A percentile compares a stretch with the other conserved stretches of the same genome.
These are phyloP conservation scores for Centropus unirufus DNA, from an alignment of 2,113 vertebrate species.

Conservation along the genomic window DNA sequence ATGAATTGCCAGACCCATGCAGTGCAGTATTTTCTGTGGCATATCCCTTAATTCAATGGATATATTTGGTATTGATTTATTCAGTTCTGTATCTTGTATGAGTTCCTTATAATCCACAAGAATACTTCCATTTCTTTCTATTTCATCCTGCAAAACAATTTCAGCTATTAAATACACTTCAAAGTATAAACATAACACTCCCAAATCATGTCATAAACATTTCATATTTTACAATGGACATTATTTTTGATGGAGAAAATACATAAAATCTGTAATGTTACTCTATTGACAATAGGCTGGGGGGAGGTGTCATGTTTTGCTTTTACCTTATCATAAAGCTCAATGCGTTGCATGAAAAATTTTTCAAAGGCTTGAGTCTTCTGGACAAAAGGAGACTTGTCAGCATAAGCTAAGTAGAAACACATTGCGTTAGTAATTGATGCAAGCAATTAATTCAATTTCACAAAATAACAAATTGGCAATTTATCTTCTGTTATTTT, in stretches of 20 bases:
- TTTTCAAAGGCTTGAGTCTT: constrained; percentile 94
- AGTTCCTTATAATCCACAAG: constrained; percentile 94
- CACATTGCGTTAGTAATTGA: constrained; percentile 7
- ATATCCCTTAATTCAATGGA: constrained; percentile 85
- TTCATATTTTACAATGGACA: neutral
- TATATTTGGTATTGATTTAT: constrained; percentile 76
- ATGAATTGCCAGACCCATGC: constrained; percentile 93
- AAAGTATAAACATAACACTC: neutral
- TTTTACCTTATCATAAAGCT: constrained; percentile 94
- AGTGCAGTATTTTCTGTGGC: constrained; percentile 89
- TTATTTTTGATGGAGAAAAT: neutral
- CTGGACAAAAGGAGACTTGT: constrained; percentile 84
- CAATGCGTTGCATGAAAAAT: constrained; percentile 87
- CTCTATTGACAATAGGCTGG: neutral
- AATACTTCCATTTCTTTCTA: constrained; percentile 96
- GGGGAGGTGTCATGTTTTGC: neutral
- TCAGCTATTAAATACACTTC: neutral
- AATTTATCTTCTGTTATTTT: neutral
- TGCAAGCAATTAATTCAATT: neutral
- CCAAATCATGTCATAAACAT: neutral
- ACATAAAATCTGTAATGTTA: no score
- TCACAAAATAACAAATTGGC: neutral
- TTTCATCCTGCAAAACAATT: constrained; percentile 87
- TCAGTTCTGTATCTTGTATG: constrained; percentile 74
- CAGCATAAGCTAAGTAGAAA: constrained; percentile 83